Base-by-base conservation (phyloP, 2,797 vertebrate species). In the Gymnoscopelus braueri region DNA sequence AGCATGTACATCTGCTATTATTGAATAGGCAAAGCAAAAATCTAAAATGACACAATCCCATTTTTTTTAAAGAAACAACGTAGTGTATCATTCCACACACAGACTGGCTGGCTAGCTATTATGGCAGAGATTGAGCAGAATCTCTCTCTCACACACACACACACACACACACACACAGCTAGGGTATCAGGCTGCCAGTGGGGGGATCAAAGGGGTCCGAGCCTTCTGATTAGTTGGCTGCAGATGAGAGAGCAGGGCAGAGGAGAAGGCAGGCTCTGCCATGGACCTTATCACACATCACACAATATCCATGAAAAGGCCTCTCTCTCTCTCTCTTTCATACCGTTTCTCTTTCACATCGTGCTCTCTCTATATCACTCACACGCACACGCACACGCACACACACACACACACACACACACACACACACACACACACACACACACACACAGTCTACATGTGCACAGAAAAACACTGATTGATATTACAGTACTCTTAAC, bases 201-300 rank as follows among this genome's bases (percentile, higher is more conserved):
- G 81, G 78, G 81, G 81, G 80, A 90, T 85, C 83, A 90, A 87
- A 88, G 80, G n/a, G 59, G 54, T 72, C 63, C 71, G 44, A 73
- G 79, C 85, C 72, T 83, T 66, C 72, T 74, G 80, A 84, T 86
- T 79, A 84, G 81, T 88, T 93, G 91, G 91, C 88, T 65, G 61
- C 71, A 65, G 91, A 93, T 92, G 76, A 92, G 87, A 93, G 84
- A 75, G 67, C 59, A 60, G 74, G 69, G 78, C 67, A 67, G 5
- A 44, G 73, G 69, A 70, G 77, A 63, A 75, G 77, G 81, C 50
- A 44, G 62, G 51, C 75, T 64, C 75, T 85, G 82, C 86, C 88
- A 86, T 67, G 65, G 80, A 90, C 86, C 84, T 91, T 90, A 92
- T 93, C 90, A 77, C 63, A 75, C 71, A 79, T 86, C 77, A 44